Percentiles rank a stretch among this genome's conserved stretches.
Conservation (phyloP, 2,888 invertebrate species). For the Volucella bombylans region DNA sequence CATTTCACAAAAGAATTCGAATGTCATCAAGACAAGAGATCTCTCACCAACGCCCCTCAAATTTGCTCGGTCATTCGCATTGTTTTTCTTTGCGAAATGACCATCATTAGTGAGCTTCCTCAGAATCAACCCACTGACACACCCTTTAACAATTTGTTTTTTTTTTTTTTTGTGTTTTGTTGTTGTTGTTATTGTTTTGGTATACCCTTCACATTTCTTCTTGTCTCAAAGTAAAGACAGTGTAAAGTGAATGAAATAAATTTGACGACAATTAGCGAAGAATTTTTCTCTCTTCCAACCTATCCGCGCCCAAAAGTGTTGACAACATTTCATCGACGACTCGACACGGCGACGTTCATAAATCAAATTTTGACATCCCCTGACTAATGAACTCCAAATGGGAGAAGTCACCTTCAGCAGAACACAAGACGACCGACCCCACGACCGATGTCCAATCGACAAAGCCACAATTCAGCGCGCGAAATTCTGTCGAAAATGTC, state of each 20-base stretch:
- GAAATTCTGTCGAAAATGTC: constrained; percentile 47
- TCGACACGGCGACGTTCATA: constrained; percentile 52
- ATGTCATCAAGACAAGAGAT: constrained; percentile 1
- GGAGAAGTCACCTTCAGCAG: constrained; percentile 45
- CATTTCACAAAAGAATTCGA: not conserved
- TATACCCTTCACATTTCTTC: too few relatives aligned
- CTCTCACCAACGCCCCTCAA: constrained; percentile 36
- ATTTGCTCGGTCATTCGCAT: constrained; percentile 38
- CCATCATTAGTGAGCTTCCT: constrained; percentile 52
- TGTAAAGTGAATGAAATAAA: constrained; percentile 49
- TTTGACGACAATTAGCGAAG: constrained; percentile 54
- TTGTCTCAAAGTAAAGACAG: not conserved
- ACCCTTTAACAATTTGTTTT: constrained; percentile 25
- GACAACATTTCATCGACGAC: constrained; percentile 50
- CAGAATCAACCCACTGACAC: constrained; percentile 54
- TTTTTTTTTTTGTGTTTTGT: not conserved
- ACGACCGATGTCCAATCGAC: constrained; percentile 20
- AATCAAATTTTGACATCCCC: constrained; percentile 63
- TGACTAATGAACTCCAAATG: constrained; percentile 67
- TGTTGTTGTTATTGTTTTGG: not conserved
- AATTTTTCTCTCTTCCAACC: constrained; percentile 28
- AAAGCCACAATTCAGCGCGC: constrained; percentile 30
- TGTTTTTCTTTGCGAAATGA: constrained; percentile 39
- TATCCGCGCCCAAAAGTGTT: constrained; percentile 28
- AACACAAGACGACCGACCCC: not conserved